Base-by-base conservation (phyloP, 2,888 invertebrate species). In the Hanleya hanleyi region DNA sequence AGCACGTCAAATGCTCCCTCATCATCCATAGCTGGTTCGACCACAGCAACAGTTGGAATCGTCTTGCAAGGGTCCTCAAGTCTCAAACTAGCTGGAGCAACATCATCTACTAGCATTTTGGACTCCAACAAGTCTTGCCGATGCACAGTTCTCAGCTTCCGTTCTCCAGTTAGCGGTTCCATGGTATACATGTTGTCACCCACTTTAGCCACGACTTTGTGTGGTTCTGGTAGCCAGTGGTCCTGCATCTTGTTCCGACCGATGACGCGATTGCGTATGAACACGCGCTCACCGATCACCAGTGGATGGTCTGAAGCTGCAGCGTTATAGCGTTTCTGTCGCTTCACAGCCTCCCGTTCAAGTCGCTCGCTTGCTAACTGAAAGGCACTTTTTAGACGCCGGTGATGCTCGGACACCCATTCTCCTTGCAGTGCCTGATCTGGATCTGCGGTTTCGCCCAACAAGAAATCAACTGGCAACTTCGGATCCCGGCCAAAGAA, bases 161-260 rank as follows among this genome's bases (percentile, higher is more conserved):
- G 9, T 12, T 12, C 26, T 12, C 26, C 18, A n/a, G 12, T 26
- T 26, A 57, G 9, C 22, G 57, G 57, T 26, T 57, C 18, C 12
- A 57, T 22, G 9, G 26, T 26, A 22, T 57, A 57, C 26, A 57
- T 26, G 22, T 57, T 57, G 12, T 12, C 9, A 12, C 26, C 57
- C 9, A 18, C 15, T 26, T 57, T 57, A 9, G 9, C 57, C 12
- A 22, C 22, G 9, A 61, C 69, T 35, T 36, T 69, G 36, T 69
- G 35, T 50, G 69, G 69, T 33, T 9, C 32, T 7, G 69, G 61
- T 33, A n/a, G 26, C 69, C 69, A 69, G 29, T 26, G 26, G 29
- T 57, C 61, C 33, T 57, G 61, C 15, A 57, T 57, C 29, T 57
- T 57, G 7, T 57, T 15, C 5, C 61, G 61, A 57, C 61, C 61